These are phyloP conservation scores for Eumaeus atala DNA, from an alignment of 1,140 invertebrate species.

Conservation along the genomic window DNA sequence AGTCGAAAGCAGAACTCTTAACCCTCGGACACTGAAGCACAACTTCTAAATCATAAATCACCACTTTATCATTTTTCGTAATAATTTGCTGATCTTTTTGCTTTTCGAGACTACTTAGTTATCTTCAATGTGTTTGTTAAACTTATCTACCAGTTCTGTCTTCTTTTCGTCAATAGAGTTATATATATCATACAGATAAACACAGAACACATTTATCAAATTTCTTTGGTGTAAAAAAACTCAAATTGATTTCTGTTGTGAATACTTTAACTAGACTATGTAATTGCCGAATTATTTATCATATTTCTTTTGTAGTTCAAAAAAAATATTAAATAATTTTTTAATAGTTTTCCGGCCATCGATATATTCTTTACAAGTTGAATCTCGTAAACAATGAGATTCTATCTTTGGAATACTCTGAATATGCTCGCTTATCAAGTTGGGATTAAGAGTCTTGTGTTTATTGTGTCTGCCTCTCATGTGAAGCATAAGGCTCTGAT, in stretches of 20 bases:
- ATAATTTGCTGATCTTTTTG: constrained; percentile 16
- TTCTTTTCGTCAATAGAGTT: constrained; percentile 15
- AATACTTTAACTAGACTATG: constrained; percentile 15
- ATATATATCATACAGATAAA: constrained; percentile 12
- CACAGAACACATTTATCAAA: constrained; percentile 25
- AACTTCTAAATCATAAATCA: constrained; percentile 25
- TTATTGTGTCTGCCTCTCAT: constrained; percentile 8
- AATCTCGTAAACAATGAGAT: constrained; percentile 17
- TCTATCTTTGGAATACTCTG: constrained; percentile 16
- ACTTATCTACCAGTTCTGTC: constrained; percentile 17
- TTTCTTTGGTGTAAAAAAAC: constrained; percentile 23
- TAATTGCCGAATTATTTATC: constrained; percentile 7
- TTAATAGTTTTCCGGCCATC: constrained; percentile 6
- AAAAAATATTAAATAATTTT: constrained; percentile 12
- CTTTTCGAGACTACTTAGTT: constrained; percentile 19
- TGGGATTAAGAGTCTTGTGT: constrained; percentile 7
- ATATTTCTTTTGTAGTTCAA: constrained; percentile 7
- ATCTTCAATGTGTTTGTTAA: constrained; percentile 22
- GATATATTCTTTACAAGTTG: constrained; percentile 13
- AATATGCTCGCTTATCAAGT: constrained; percentile 14
- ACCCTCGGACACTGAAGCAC: constrained; percentile 29
- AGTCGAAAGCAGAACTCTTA: constrained; percentile 52
- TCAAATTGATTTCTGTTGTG: constrained; percentile 19
- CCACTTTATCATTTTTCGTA: constrained; percentile 15
- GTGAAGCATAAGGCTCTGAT: constrained; percentile 12